Percentiles rank a stretch among this genome's conserved stretches.
These are phyloP conservation scores for Scaptomyza reducta DNA, from an alignment of 2,888 invertebrate genomes.

Conservation along the genomic window DNA sequence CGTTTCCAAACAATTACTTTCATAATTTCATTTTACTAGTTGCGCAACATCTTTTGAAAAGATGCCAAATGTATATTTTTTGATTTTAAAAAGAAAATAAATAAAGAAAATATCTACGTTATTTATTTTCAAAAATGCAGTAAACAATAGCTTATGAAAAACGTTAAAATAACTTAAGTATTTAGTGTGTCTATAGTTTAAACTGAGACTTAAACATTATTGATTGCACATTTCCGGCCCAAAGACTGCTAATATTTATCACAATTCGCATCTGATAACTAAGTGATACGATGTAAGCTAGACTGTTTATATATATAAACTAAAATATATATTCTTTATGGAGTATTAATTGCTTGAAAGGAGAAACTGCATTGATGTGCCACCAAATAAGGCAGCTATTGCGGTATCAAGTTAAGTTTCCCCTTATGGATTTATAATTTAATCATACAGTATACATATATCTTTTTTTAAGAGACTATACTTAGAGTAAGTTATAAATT, in stretches of 20 bases:
- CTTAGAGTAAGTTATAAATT: constrained; percentile 37
- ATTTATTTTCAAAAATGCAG: constrained; percentile 27
- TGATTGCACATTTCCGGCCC: constrained; percentile 84
- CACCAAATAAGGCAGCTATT: constrained; percentile 26
- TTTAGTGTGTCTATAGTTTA: constrained; percentile 20
- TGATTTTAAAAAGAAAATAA: not conserved
- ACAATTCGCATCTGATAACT: constrained; percentile 81
- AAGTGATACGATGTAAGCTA: constrained; percentile 57
- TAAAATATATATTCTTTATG: constrained; percentile 13
- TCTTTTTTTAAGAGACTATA: not conserved
- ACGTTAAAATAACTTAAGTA: constrained; percentile 19
- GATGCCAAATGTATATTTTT: not conserved
- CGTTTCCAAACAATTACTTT: not conserved
- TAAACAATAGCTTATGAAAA: constrained; percentile 12
- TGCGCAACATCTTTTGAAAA: too few species aligned
- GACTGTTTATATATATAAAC: constrained; percentile 15
- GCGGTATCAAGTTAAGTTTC: constrained; percentile 30
- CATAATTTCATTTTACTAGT: too few species aligned
- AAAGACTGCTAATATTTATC: constrained; percentile 84
- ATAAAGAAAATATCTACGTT: constrained; percentile 39
- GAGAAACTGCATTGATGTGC: constrained; percentile 12
- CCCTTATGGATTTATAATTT: constrained; percentile 8
- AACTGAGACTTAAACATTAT: constrained; percentile 65
- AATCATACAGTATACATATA: not conserved
- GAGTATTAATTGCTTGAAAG: constrained; percentile 33